Base-by-base conservation (phyloP, 92 coral and sea anemone species). In the Bergia sp. region DNA sequence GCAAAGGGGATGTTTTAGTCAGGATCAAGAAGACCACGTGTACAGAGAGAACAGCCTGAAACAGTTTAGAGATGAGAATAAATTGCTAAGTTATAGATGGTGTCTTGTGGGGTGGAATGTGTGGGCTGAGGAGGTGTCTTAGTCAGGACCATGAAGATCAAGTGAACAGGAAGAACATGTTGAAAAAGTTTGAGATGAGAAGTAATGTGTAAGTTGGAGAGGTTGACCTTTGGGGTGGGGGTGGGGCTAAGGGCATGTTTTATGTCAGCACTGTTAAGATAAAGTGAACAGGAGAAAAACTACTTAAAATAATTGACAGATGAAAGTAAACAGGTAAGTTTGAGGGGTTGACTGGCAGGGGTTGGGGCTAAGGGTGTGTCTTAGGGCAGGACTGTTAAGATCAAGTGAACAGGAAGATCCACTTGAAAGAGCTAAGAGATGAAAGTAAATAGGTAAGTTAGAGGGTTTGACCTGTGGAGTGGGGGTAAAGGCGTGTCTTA, bases 21-120 rank as follows among this genome's bases (percentile, higher is more conserved):
- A 93, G 76, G 98, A 95, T 74, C 85, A 64, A 64, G 91, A 92
- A 42, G 98, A 93, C 61, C 86, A 89, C 67, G 18, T 74, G n/a
- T 91, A 85, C 86, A 93, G 93, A 76, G 90, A 87, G 41, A 85
- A 76, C 75, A 92, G 93, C 65, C 80, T 95, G 85, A 92, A 95
- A 47, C 91, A 91, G 47, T 95, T 93, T 79, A 90, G 98, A 81
- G 93, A 93, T 93, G 98, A 92, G 84, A 95, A 95, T 73, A 95
- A 95, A 84, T 88, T 82, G 93, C 96, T 95, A 87, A 72, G 85
- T 38, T 7, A 23, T 2, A 21, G 1, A 20, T 9, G 8, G 86
- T 39, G 18, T n/a, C 11, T 1, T 41, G 36, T 42, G 61, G 42
- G 86, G 29, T 29, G 86, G 16, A 37, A 43, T 0, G n/a, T 3